Evolutionary conservation across 2,888 invertebrate species (phyloP).

Genomic region (Punctoribates punctum): DNA sequence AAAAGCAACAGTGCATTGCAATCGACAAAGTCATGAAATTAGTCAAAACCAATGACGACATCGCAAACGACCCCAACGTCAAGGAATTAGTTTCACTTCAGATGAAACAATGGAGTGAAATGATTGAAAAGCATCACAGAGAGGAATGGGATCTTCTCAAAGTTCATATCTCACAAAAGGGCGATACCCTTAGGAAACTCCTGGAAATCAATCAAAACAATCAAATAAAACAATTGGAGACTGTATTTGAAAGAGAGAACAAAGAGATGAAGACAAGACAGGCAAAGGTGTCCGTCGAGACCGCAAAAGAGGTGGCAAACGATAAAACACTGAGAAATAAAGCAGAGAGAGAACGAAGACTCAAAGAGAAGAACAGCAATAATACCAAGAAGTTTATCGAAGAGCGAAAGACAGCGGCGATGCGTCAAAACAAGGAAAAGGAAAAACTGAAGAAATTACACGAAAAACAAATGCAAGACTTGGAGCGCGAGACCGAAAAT

Average conservation of each 20-base stretch:
- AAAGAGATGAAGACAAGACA: conserved; percentile 93
- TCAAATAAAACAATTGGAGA: conserved; percentile 84
- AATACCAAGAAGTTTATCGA: conserved; percentile 97
- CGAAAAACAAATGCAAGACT: conserved; percentile 83
- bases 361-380: conserved; percentile 92
- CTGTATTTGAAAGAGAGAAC: conserved; percentile 64
- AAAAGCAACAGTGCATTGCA: conserved; percentile 83
- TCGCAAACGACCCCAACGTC: conserved; percentile 52
- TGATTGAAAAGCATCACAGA: conserved; percentile 73
- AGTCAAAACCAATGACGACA: conserved; percentile 63
- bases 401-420: conserved; percentile 78
- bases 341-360: conserved; percentile 85
- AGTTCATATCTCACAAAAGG: conserved; percentile 61
- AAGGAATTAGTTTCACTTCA: conserved; percentile 77
- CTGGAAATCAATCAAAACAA: conserved; percentile 75
- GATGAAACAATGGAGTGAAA: conserved; percentile 88
- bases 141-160: conserved; percentile 72
- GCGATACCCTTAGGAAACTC: conserved; percentile 65
- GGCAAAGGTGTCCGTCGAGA: conserved; percentile 94
- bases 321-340: conserved; percentile 95
- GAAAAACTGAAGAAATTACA: conserved; percentile 88
- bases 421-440: conserved; percentile 85
- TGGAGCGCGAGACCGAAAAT: conserved; percentile 56
- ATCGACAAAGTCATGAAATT: conserved; percentile 91
- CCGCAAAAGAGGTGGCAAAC: conserved; percentile 87